Evolutionary conservation across 2,888 invertebrate genomes (phyloP), one percentile per base, ranked within the genome.

Genomic region (Lithophane ornitopus): DNA sequence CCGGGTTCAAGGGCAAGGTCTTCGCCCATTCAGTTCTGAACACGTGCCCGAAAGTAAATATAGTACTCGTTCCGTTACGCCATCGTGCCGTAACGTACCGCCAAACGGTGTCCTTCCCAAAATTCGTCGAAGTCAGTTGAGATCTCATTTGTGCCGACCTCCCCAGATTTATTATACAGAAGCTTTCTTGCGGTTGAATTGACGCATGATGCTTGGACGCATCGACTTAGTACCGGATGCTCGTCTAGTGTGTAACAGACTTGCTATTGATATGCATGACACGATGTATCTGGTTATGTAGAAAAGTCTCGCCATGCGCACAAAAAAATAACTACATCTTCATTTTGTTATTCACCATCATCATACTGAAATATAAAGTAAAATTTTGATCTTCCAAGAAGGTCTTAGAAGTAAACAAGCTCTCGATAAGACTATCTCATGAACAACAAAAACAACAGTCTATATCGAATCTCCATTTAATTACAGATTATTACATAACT

Each of bases 41-140:
- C 96, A 96, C 96, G 96, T 96, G 96, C 94, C 94, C 92, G 91
- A 94, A 95, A 95, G 95, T 96, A 96, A 96, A 96, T 95, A 96
- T 95, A 95, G 95, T 95, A 95, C 93, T 92, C 92, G 90, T 90
- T 90, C 91, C 87, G 93, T 94, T 94, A 94, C 94, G 93, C 92
- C 91, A 92, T 90, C 90, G 88, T 88, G 89, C 88, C 89, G 93
- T 92, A 92, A 92, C 90, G 88, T 89, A 86, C 86, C 85, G 85
- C 86, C 78, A 80, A 85, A 74, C 76, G 78, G 74, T 80, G 84
- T 85, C 85, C 80, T 88, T 85, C 68, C 82, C 81, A 72, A 81
- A 84, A 83, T 81, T 82, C 76, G 70, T 76, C 63, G 74, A 81
- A 76, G 70, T 72, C 73, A 71, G 19, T 70, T 65, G 26, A 77